A percentile compares a stretch with the other conserved stretches of the same genome.
Evolutionary conservation across 2,113 vertebrate genomes (phyloP).

Genomic region (Corythornis vintsioides): DNA sequence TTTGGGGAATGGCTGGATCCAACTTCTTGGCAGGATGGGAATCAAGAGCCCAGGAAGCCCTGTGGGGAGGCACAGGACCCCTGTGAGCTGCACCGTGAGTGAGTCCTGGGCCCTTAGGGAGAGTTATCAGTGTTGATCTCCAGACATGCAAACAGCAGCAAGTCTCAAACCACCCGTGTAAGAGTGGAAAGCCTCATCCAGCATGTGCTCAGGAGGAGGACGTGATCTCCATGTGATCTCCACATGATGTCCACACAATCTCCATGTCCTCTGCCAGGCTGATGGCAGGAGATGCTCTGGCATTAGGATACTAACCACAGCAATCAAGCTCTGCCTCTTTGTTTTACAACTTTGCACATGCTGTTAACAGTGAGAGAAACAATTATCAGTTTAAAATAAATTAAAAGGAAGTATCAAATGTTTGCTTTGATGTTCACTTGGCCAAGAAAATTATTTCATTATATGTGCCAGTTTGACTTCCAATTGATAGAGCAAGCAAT

Average conservation of each 20-base stretch:
- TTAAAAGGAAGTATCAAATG: not conserved
- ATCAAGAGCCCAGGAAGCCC: fast-evolving
- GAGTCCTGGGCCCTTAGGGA: not conserved
- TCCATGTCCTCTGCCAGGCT: not conserved
- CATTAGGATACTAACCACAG: fast-evolving
- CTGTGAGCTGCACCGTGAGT: not conserved
- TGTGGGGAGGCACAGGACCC: not conserved
- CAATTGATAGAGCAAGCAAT: conserved; percentile 39
- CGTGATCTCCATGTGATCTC: not conserved
- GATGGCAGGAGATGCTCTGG: not conserved
- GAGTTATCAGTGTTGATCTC: not conserved
- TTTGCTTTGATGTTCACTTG: not conserved
- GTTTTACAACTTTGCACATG: not conserved
- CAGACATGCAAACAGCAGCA: not conserved
- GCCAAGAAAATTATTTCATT: conserved; percentile 50
- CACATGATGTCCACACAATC: not conserved
- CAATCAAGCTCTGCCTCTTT: not conserved
- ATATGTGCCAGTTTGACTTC: conserved; percentile 5
- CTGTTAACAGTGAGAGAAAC: not conserved
- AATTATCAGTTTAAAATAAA: not conserved
- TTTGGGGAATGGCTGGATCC: not conserved
- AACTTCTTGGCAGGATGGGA: not conserved
- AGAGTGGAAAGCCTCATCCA: not conserved
- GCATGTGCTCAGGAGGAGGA: not conserved
- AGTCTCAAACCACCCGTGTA: not conserved